Base-by-base conservation (phyloP, 2,797 vertebrate genomes). In the Mastacembelus armatus region DNA sequence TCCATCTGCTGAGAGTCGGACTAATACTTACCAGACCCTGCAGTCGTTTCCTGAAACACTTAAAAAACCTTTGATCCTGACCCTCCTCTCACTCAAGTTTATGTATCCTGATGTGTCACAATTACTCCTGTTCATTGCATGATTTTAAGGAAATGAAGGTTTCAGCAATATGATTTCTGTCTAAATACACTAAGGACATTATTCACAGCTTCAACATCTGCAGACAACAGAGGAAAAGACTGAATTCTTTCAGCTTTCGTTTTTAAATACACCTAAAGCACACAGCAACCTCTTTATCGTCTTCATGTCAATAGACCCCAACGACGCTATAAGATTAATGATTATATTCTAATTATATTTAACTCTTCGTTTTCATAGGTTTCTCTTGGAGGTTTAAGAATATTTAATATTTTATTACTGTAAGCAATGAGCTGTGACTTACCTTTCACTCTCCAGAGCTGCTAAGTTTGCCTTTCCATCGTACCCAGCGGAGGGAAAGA, bases 371-470 rank as follows among this genome's bases (percentile, higher is more conserved):
- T 19, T n/a, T n/a, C n/a, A 26, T 15, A 35, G 44, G 10, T 14
- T 3, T 38, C 10, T 21, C 14, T 3, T 8, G 10, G 8, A 19
- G 5, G 7, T 29, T 38, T 36, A 27, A 35, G 4, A 21, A n/a
- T 27, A 12, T 39, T n/a, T n/a, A n/a, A n/a, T 8, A 22, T 52
- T 16, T 12, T n/a, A 1, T 8, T 10, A 14, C 12, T 5, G 5
- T 14, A n/a, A n/a, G n/a, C n/a, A n/a, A n/a, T n/a, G n/a, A 32
- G 5, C 42, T 40, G 15, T 42, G 15, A 16, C n/a, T 89, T 91
- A 99, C 97, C 93, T 96, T 86, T 99, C 97, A 27, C 15, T 93
- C 71, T 94, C 88, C 49, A 96, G 32, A 0, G 95, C 93, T 57
- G 93, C 90, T 62, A 99, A 68, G 0, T 88, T 89, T 48, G 94